Evolutionary conservation across 1,140 invertebrate species (phyloP).

Genomic region (Oncopeltus fasciatus): DNA sequence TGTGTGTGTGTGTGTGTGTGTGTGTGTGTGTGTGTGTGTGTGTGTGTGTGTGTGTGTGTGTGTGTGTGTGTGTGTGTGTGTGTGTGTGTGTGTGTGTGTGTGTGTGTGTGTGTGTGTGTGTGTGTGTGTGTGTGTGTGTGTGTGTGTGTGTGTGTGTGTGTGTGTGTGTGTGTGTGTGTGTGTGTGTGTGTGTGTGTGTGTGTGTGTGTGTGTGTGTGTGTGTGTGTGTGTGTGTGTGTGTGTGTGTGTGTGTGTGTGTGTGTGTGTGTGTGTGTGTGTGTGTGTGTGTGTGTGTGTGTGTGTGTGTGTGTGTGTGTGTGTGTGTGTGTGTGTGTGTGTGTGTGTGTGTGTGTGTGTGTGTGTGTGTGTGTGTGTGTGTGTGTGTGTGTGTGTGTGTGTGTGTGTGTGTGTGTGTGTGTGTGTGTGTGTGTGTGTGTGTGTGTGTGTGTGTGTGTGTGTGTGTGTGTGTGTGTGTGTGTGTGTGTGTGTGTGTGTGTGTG

Average conservation of each 20-base stretch:
- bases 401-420: background rate
- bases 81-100: too few species aligned
- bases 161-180: too few species aligned
- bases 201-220: background rate
- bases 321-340: too few species aligned
- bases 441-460: background rate
- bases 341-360: background rate
- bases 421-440: background rate
- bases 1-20: too few species aligned
- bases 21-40: background rate
- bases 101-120: background rate
- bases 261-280: background rate
- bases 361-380: background rate
- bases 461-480: too few species aligned
- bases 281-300: background rate
- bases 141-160: background rate
- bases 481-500: background rate
- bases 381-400: too few species aligned
- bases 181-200: background rate
- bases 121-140: background rate
- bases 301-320: background rate
- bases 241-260: too few species aligned
- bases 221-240: background rate
- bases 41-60: background rate
- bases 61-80: background rate